Evolutionary conservation across 2,113 vertebrate species (phyloP).

Genomic region (Seriola rivoliana): DNA sequence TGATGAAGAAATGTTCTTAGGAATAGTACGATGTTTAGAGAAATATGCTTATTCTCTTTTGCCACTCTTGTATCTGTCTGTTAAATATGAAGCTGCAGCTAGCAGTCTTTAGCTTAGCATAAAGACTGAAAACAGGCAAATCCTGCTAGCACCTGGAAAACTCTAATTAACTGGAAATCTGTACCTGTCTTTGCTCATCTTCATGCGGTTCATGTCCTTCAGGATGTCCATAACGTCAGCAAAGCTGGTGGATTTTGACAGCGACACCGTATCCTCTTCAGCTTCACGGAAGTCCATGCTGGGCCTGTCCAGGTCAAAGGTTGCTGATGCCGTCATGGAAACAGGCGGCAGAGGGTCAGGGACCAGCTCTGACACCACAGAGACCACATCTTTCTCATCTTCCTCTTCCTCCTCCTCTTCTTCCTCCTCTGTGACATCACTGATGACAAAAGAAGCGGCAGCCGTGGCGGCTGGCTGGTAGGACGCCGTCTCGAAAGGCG

Average conservation of each 20-base stretch:
- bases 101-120: neutral
- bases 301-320: constrained; percentile 89
- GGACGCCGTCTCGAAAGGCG: constrained; percentile 89
- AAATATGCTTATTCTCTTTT: neutral
- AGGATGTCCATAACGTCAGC: constrained; percentile 99
- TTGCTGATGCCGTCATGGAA: constrained; percentile 90
- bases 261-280: constrained; percentile 92
- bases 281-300: constrained; percentile 92
- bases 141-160: too few species aligned
- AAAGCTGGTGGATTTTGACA: constrained; percentile 98
- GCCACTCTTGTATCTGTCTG: neutral
- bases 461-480: constrained; percentile 87
- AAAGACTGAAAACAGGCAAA: neutral
- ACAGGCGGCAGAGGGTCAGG: constrained; percentile 87
- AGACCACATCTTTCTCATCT: constrained; percentile 85
- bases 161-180: neutral
- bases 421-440: constrained; percentile 93
- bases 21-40: too few species aligned
- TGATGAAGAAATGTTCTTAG: too few species aligned
- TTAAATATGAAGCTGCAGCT: neutral
- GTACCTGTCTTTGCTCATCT: constrained; percentile 96
- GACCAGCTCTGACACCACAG: constrained; percentile 91
- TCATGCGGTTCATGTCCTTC: constrained; percentile 98
- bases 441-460: constrained; percentile 96
- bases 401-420: constrained; percentile 87